Evolutionary conservation across 2,113 vertebrate species (phyloP), one percentile per base, ranked within the genome.

Genomic region (Microcebus ravelobensis): DNA sequence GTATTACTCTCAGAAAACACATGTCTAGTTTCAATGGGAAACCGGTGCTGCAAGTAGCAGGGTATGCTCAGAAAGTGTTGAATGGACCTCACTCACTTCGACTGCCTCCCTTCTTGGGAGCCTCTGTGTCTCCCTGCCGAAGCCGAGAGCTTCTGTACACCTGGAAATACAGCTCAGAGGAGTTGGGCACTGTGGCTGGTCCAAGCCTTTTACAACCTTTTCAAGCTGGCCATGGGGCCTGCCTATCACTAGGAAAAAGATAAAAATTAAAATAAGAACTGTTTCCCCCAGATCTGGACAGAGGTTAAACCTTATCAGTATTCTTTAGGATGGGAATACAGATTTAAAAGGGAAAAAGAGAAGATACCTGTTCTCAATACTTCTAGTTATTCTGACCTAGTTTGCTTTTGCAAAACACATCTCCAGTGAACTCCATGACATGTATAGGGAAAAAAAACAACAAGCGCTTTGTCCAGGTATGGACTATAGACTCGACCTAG

Each of bases 361-460:
- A 87, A 70, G 21, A n/a, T 29, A 52, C 31, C 27, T 79, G 0
- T 42, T 87, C 29, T 95, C 70, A 45, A 70, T 45, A 29, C 15
- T 68, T 90, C 20, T n/a, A 71, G 31, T 45, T 73, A 84, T 59
- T 74, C 5, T 71, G 70, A 63, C 57, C 48, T 90, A 34, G 57
- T 87, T 82, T 87, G 21, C 21, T 94, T 95, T 95, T 89, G 55
- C 34, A 89, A 74, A 82, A 80, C 10, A 11, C 14, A 61, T n/a
- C 8, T 85, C 6, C 3, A 82, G 50, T 80, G 73, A 85, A 59
- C 81, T 73, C 20, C 50, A 34, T 52, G 39, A 59, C 52, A 34
- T 4, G 25, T 15, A 71, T 4, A 15, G 25, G 6, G 14, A 27
- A 50, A 57, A 39, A 29, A 52, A 67, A 92, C 45, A 45, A 45